These are phyloP conservation scores for Nebria brevicollis DNA, from an alignment of 2,888 invertebrate genomes.

Conservation along the genomic window DNA sequence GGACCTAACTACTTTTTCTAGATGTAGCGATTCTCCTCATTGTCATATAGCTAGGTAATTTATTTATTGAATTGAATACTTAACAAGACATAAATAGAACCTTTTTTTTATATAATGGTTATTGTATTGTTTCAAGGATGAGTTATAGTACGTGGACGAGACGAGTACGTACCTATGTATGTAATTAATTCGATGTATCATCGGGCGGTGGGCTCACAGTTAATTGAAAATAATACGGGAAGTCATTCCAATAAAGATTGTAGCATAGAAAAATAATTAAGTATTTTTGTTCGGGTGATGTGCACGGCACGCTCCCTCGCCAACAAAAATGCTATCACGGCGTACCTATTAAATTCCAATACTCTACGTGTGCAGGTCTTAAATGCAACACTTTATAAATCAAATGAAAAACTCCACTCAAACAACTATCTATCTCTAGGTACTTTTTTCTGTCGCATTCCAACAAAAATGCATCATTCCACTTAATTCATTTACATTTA, in stretches of 20 bases:
- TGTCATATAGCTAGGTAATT: too few relatives aligned
- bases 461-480: background rate
- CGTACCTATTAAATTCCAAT: background rate
- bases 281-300: background rate
- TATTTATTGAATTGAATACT: too few relatives aligned
- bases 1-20: background rate
- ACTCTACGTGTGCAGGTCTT: background rate
- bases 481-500: background rate
- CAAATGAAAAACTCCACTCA: background rate
- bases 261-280: background rate
- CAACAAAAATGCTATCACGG: background rate
- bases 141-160: background rate
- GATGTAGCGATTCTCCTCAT: background rate
- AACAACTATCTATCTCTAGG: background rate
- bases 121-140: background rate
- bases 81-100: too few relatives aligned
- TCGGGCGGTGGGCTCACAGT: background rate
- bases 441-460: background rate
- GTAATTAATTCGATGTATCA: slow-evolving; percentile 1
- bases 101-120: too few relatives aligned
- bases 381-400: background rate
- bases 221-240: slow-evolving; percentile 1
- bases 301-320: background rate
- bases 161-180: background rate
- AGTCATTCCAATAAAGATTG: background rate